Conservation (phyloP, 2,888 invertebrate genomes). For the Cinara cedri region DNA sequence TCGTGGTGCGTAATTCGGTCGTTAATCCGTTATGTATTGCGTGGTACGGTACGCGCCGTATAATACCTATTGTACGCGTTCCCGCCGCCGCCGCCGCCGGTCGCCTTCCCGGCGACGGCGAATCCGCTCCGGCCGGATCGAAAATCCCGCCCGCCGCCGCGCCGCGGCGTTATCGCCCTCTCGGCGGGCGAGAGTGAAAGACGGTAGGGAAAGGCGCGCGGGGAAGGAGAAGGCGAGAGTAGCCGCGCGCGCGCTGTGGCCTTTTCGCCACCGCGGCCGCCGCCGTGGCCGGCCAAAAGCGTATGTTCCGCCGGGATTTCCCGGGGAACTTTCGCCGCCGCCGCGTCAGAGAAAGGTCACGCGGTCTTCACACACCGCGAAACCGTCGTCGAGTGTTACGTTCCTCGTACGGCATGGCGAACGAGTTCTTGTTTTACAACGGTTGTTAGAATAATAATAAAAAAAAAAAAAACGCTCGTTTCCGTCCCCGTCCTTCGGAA, state of each 20-base stretch:
- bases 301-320: neutral
- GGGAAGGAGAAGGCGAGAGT: too few species aligned
- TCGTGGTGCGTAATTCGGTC: slow-evolving; percentile 38
- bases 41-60: too few species aligned
- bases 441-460: too few species aligned
- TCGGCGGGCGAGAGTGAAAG: neutral
- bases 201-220: too few species aligned
- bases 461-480: too few species aligned
- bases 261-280: neutral
- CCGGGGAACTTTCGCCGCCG: neutral
- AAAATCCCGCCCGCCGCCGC: neutral
- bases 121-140: slow-evolving; percentile 15
- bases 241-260: neutral
- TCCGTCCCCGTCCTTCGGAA: too few species aligned
- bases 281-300: neutral
- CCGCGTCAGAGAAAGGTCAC: too few species aligned
- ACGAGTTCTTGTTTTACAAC: too few species aligned
- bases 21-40: slow-evolving; percentile 56
- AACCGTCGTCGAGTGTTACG: too few species aligned
- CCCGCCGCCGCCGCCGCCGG: neutral
- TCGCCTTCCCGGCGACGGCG: neutral
- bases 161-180: neutral
- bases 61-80: slow-evolving; percentile 14
- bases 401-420: too few species aligned
- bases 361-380: neutral